These are phyloP conservation scores for Myotis pilosus DNA, from an alignment of 2,797 vertebrate species.

Conservation along the genomic window DNA sequence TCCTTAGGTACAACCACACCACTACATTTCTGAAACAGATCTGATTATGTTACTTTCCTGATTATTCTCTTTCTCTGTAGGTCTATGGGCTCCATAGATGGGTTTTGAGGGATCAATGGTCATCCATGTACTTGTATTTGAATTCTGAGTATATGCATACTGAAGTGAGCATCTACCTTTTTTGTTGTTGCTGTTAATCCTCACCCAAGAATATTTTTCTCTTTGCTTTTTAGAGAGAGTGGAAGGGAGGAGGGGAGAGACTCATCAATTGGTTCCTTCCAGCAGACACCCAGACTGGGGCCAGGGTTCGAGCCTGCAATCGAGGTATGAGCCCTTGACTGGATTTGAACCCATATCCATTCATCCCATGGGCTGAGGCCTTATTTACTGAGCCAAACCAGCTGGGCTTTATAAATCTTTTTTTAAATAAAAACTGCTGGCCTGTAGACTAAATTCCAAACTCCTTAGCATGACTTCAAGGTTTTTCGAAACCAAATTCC, in stretches of 20 bases:
- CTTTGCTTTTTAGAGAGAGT: too few species aligned
- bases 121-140: background rate
- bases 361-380: too few species aligned
- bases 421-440: background rate
- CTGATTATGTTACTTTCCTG: background rate
- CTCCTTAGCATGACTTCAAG: background rate
- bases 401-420: too few species aligned
- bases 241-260: too few species aligned
- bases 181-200: too few species aligned
- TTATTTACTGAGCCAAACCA: too few species aligned
- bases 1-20: background rate
- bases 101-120: background rate
- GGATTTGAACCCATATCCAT: too few species aligned
- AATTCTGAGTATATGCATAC: background rate
- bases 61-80: background rate
- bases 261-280: too few species aligned
- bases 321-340: too few species aligned
- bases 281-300: too few species aligned
- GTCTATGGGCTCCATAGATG: background rate
- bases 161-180: background rate
- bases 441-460: background rate
- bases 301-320: too few species aligned
- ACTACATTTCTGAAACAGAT: background rate
- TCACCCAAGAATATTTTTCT: too few species aligned
- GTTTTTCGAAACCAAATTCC: background rate